Base-by-base conservation (phyloP, 2,797 vertebrate species). In the Poeciliopsis gracilis region DNA sequence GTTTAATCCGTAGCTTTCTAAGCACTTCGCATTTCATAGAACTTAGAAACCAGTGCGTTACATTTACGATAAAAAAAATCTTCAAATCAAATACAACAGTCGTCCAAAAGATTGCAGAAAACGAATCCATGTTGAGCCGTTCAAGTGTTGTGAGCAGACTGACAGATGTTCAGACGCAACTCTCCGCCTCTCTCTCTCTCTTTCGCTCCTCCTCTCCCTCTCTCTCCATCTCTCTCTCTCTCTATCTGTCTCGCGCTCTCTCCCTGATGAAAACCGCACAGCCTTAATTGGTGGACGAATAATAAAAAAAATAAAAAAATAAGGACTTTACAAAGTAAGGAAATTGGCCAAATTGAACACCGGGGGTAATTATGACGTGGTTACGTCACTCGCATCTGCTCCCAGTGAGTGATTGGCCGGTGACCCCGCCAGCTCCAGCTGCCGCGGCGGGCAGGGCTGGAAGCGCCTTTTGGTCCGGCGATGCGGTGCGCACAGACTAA, bases 371-470 rank as follows among this genome's bases (percentile, higher is more conserved):
- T 83, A 91, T 92, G 91, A 36, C 77, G 77, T 81, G 66, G 91
- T 92, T 93, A 90, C 89, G 80, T 94, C 91, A 91, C 84, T 73
- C 86, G 89, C 93, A 93, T 95, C 92, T 94, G 93, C 87, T 87
- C 88, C 45, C 73, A 13, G 46, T 20, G 82, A 79, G 78, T 80
- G 89, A 88, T 77, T 86, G 89, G 83, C 90, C 43, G 78, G 83
- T 87, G 49, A 77, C 86, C 73, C 84, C 82, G 16, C 77, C 78
- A 23, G 66, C 36, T 77, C 82, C 74, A 77, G 82, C 87, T 87
- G 88, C 85, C 63, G 25, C 73, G n/a, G 77, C 77, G 76, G 71
- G 86, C 72, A 80, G 38, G 82, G 73, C 75, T 45, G 77, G 74
- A 79, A 36, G 80, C 63, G 73, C 75, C 53, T 15, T 30, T 82